These are phyloP conservation scores for Meganola albula DNA, from an alignment of 2,888 invertebrate species.

Conservation along the genomic window DNA sequence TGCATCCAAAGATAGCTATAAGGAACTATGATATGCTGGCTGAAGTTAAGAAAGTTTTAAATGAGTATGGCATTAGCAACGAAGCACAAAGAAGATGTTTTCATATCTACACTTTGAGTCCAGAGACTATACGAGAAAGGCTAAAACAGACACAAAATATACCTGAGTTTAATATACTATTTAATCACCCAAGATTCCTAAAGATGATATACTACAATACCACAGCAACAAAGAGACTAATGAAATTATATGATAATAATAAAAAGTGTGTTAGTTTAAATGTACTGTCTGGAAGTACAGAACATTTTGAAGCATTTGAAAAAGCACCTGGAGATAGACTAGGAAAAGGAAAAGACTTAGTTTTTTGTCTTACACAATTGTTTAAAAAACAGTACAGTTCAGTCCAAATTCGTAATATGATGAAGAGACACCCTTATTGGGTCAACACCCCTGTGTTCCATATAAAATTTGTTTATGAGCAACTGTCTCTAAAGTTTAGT, in stretches of 20 bases:
- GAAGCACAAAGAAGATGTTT: slow-evolving; percentile 68
- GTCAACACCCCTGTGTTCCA: slow-evolving; percentile 63
- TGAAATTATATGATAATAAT: slow-evolving; percentile 46
- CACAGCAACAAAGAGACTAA: slow-evolving; percentile 51
- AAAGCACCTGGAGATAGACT: slow-evolving; percentile 63
- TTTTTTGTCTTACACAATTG: slow-evolving; percentile 55
- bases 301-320: slow-evolving; percentile 58
- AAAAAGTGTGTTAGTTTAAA: slow-evolving; percentile 67
- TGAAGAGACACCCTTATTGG: slow-evolving; percentile 68
- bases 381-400: slow-evolving; percentile 43
- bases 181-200: slow-evolving; percentile 61
- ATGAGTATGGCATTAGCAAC: slow-evolving; percentile 52
- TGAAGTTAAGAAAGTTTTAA: slow-evolving; percentile 51
- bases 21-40: slow-evolving; percentile 46
- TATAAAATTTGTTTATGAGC: slow-evolving; percentile 52
- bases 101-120: slow-evolving; percentile 59
- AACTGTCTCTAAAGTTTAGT: slow-evolving; percentile 46
- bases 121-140: slow-evolving; percentile 53
- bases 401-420: slow-evolving; percentile 37
- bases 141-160: slow-evolving; percentile 48
- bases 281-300: slow-evolving; percentile 59
- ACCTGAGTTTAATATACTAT: slow-evolving; percentile 60
- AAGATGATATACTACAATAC: slow-evolving; percentile 66
- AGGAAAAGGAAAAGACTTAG: slow-evolving; percentile 64
- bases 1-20: slow-evolving; percentile 59